Percentiles rank a stretch among this genome's conserved stretches.
Conservation (phyloP, 2,113 vertebrate species). For the Tyrannus savana region DNA sequence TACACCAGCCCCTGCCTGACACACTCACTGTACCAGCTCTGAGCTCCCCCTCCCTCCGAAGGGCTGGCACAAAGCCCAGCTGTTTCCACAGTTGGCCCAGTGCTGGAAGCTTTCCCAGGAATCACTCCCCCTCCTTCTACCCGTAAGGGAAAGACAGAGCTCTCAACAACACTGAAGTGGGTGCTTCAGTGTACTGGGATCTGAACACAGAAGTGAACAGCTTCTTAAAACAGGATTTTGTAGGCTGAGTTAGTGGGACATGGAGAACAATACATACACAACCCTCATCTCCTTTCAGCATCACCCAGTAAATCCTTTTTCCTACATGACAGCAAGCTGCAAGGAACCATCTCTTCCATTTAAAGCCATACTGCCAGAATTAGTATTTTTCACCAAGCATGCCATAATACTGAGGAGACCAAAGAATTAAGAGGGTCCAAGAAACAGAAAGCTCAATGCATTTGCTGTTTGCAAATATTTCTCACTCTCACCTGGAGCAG, state of each 20-base stretch:
- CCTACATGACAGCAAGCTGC: background rate
- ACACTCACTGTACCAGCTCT: background rate
- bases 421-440: background rate
- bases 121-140: background rate
- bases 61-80: constrained; percentile 8
- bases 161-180: background rate
- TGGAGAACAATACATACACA: background rate
- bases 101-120: constrained; percentile 37
- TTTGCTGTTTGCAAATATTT: background rate
- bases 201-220: background rate
- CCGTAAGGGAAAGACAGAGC: background rate
- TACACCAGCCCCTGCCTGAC: constrained; percentile 11
- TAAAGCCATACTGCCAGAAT: background rate
- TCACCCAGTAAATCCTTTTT: background rate
- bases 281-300: background rate
- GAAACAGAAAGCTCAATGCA: background rate
- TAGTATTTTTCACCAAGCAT: background rate
- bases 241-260: background rate
- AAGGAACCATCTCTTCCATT: background rate
- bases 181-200: background rate
- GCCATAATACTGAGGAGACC: background rate
- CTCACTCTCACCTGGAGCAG: background rate
- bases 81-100: constrained; percentile 8
- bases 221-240: background rate
- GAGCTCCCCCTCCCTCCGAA: background rate